phyloP scores from a whole-genome alignment of 2,113 vertebrate genomes.

The Thamnaconus septentrionalis region DNA sequence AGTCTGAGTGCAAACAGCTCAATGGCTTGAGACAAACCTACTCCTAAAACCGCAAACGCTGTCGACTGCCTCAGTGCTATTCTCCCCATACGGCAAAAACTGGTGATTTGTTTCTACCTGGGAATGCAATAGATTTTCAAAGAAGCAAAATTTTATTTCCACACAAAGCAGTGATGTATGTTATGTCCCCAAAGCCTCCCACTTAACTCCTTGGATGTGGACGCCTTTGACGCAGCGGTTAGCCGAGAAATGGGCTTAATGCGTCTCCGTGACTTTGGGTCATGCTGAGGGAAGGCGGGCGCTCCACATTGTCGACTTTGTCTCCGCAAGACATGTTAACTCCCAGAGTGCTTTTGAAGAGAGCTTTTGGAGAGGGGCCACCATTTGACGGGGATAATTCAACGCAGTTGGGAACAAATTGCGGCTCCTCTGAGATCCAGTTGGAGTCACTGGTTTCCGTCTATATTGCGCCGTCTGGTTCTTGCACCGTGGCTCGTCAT shows the following conservation, averaged over 20 bases:
- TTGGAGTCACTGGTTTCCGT: conserved; percentile 37
- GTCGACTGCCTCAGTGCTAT: background rate
- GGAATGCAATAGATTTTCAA: no score
- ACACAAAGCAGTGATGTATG: no score
- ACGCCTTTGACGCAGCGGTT: no score
- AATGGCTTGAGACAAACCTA: conserved; percentile 34
- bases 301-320: conserved; percentile 10
- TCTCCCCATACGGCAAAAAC: no score
- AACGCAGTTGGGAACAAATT: conserved; percentile 51
- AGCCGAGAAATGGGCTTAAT: conserved; percentile 1
- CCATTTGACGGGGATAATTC: conserved; percentile 44
- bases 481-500: no score
- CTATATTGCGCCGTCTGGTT: no score
- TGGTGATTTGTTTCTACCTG: no score
- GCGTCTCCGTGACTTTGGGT: no score
- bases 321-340: conserved; percentile 11
- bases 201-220: no score
- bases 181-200: background rate
- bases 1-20: conserved; percentile 37
- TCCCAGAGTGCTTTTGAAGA: conserved; percentile 10
- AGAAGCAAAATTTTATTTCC: no score
- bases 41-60: background rate
- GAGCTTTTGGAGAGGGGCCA: conserved; percentile 31
- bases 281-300: conserved; percentile 8
- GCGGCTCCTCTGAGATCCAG: conserved; percentile 26